Evolutionary conservation across 2,797 vertebrate genomes (phyloP).

Genomic region (Squalus acanthias): DNA sequence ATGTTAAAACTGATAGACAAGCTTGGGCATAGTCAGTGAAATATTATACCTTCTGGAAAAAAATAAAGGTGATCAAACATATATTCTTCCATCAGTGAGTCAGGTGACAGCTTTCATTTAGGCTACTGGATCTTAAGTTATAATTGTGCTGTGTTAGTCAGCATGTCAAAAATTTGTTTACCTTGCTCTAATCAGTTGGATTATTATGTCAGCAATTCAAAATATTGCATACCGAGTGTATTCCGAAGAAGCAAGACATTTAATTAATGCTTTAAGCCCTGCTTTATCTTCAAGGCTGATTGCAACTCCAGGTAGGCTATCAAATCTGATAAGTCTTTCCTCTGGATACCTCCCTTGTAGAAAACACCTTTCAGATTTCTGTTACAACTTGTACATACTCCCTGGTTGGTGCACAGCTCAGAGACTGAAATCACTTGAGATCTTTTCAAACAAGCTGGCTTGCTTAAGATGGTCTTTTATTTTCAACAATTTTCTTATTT

Average conservation of each 20-base stretch:
- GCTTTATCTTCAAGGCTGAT: constrained; percentile 28
- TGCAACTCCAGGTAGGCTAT: not conserved
- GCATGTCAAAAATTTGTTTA: constrained; percentile 26
- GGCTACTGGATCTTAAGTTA: not conserved
- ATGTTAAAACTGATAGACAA: not conserved
- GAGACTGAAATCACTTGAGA: not conserved
- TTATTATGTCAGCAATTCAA: not conserved
- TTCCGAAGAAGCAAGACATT: constrained; percentile 29
- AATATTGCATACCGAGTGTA: not conserved
- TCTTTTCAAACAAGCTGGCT: not conserved
- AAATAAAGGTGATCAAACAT: not conserved
- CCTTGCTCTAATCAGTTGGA: not conserved
- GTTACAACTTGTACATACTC: not conserved
- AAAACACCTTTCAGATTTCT: not conserved
- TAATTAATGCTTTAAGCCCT: constrained; percentile 26
- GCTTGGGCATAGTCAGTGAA: constrained; percentile 7
- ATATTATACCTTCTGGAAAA: not conserved
- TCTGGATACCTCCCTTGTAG: not conserved
- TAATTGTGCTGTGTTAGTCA: constrained; percentile 3
- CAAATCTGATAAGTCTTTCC: constrained; percentile 9
- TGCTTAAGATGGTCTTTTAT: not conserved
- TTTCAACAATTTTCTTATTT: not conserved
- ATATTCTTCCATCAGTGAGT: not conserved
- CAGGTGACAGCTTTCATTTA: not conserved
- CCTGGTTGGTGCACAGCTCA: not conserved